phyloP scores from a whole-genome alignment of 1,140 invertebrate genomes.

The Archegozetes longisetosus region DNA sequence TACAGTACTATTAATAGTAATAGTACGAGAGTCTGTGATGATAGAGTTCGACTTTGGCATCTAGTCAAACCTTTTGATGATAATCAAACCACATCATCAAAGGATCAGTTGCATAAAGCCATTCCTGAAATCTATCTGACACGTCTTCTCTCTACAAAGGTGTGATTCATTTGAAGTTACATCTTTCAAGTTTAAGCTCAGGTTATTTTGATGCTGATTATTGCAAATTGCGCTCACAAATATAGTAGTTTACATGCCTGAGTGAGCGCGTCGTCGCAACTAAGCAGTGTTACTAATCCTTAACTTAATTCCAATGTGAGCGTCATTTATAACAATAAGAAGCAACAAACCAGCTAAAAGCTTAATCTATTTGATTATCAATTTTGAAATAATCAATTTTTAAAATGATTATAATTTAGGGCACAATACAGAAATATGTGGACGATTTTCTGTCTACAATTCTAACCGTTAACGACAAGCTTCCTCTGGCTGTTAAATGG shows the following conservation, averaged over 20 bases:
- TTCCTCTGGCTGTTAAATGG: constrained; percentile 72
- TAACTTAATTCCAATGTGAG: too few species aligned
- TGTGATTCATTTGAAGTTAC: constrained; percentile 1
- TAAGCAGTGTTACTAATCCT: too few species aligned
- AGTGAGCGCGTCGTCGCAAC: too few species aligned
- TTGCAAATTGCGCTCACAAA: too few species aligned
- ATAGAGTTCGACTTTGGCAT: constrained; percentile 16
- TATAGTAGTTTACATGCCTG: too few species aligned
- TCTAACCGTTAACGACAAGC: constrained; percentile 36
- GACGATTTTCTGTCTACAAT: constrained; percentile 85
- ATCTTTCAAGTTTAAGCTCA: too few species aligned
- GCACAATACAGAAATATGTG: constrained; percentile 89
- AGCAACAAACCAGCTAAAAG: too few species aligned
- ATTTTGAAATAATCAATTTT: background rate
- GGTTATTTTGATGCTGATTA: too few species aligned
- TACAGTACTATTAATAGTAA: background rate
- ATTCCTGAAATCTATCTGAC: constrained; percentile 92
- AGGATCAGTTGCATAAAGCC: constrained; percentile 40
- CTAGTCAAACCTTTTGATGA: constrained; percentile 19
- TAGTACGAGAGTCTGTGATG: background rate
- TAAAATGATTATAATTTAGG: constrained; percentile 33
- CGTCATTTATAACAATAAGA: too few species aligned
- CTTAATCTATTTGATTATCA: too few species aligned
- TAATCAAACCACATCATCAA: constrained; percentile 14
- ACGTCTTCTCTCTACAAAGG: constrained; percentile 69